Conservation (phyloP, 2,113 vertebrate genomes). For the Spermophilus dauricus region DNA sequence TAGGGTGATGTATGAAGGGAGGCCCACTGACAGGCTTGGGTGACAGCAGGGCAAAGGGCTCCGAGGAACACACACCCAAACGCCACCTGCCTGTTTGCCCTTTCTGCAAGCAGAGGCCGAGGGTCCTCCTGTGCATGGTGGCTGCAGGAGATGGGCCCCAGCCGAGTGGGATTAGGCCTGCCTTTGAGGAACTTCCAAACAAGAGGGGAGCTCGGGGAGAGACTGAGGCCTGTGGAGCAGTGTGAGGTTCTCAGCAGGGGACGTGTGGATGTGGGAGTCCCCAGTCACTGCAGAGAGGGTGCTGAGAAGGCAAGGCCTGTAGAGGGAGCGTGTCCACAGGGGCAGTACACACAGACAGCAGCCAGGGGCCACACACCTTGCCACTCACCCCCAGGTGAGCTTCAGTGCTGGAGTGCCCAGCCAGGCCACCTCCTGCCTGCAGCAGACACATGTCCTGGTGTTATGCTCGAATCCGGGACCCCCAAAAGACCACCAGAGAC, state of each 20-base stretch:
- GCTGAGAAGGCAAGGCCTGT: background rate
- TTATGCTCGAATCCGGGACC: too few species aligned
- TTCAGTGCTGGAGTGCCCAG: too few species aligned
- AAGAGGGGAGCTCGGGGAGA: background rate
- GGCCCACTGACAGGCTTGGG: background rate
- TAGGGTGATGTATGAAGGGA: background rate
- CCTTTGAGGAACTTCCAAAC: background rate
- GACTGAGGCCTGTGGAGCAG: too few species aligned
- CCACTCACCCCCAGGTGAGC: too few species aligned
- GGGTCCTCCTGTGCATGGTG: background rate
- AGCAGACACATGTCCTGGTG: too few species aligned
- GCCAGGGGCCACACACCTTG: too few species aligned
- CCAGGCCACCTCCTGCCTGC: too few species aligned
- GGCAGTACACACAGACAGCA: too few species aligned
- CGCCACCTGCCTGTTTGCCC: background rate
- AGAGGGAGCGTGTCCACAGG: too few species aligned
- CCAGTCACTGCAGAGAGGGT: background rate
- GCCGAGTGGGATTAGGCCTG: too few species aligned
- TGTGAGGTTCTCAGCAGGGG: background rate
- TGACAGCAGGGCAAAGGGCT: background rate
- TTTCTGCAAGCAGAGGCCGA: background rate
- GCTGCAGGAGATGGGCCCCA: background rate
- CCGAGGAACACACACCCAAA: too few species aligned
- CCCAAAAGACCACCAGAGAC: too few species aligned
- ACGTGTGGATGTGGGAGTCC: background rate